Conservation (phyloP, 2,888 invertebrate species). For the Labia minor region DNA sequence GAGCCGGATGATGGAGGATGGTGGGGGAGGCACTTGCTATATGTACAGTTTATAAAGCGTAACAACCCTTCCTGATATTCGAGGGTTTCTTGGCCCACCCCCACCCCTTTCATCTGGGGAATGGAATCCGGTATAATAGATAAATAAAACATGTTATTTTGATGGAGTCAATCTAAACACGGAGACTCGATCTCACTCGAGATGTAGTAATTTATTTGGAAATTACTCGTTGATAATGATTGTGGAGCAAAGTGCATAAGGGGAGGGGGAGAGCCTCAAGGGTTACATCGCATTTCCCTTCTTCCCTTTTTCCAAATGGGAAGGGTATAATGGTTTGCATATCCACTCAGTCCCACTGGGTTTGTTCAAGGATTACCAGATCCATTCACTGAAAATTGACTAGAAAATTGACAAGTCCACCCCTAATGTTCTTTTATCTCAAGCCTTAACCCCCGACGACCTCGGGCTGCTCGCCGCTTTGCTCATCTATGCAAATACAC, state of each 20-base stretch:
- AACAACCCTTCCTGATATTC: neutral
- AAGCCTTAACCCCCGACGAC: neutral
- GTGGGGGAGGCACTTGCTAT: neutral
- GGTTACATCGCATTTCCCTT: neutral
- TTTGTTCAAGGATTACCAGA: conserved; percentile 30
- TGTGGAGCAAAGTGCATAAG: neutral
- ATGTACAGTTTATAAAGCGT: neutral
- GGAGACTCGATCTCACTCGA: neutral
- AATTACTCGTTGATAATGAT: neutral
- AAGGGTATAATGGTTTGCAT: conserved; percentile 23
- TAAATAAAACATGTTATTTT: neutral
- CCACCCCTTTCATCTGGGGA: neutral
- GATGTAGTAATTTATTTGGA: neutral
- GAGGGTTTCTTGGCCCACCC: neutral
- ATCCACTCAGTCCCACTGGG: conserved; percentile 23
- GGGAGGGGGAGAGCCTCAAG: neutral
- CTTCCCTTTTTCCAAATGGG: conserved; percentile 14
- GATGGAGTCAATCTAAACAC: neutral
- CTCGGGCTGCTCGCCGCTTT: conserved; percentile 18
- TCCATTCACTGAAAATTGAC: conserved; percentile 37
- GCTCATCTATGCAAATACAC: neutral
- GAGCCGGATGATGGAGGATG: too few relatives aligned
- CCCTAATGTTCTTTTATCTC: neutral
- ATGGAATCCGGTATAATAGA: neutral
- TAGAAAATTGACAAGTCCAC: conserved; percentile 34